Base-by-base conservation (phyloP, 1,140 invertebrate species). In the Hermetia illucens region DNA sequence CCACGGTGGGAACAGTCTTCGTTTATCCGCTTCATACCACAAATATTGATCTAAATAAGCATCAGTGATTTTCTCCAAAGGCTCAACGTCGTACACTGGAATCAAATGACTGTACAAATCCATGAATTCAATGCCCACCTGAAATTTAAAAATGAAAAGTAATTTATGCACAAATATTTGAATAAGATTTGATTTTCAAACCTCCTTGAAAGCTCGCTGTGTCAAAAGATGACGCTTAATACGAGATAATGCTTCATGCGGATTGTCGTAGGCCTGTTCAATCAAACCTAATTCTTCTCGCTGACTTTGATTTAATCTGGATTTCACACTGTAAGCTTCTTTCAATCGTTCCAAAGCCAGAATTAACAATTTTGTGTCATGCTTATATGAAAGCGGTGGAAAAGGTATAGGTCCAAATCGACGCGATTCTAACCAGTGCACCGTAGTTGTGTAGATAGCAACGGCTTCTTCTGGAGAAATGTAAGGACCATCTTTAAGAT, bases 21-120 rank as follows among this genome's bases (percentile, higher is more conserved):
- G 70, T 57, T 99, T 99, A 61, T 99, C 96, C 0, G 96, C 93
- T 65, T 99, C 96, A 61, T 98, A 99, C 95, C 95, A 99, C 5
- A 98, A 62, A 65, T 99, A 99, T 61, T 99, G 96, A 70, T 99
- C 95, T 19, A 99, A 65, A 63, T 99, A 99, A n/a, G 96, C 96
- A 61, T 99, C 96, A 0, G 94, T 98, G 18, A 99, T 98, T 65
- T 99, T 99, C 62, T 99, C 96, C 6, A 99, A 65, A 0, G 96
- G 95, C 53, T 99, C 95, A 13, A 99, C 92, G 55, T 99, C 95
- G 57, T 99, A 98, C 0, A 99, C 95, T 0, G 96, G 95, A 38
- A 99, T 93, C 33, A 99, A 60, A 62, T 98, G 94, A 45, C 90
- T 97, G 65, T 99, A 99, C 20, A 99, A 67, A 61, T 99, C 96